Conservation (phyloP, 2,113 vertebrate species). For the Mastomys coucha region DNA sequence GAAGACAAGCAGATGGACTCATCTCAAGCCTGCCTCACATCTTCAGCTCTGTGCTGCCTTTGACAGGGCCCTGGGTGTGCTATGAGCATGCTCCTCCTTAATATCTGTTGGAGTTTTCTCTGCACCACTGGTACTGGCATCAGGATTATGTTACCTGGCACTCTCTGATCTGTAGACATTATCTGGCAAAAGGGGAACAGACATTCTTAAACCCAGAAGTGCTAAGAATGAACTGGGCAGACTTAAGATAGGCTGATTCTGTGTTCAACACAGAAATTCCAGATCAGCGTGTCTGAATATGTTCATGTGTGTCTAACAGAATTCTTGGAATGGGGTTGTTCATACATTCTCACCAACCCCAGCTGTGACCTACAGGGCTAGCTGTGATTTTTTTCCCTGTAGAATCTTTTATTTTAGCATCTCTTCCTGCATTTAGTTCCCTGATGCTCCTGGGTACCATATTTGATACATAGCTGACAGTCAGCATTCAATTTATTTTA, state of each 20-base stretch:
- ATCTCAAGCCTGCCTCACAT: accelerated
- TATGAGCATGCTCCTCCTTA: accelerated
- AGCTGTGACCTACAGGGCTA: neutral
- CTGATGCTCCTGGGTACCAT: neutral
- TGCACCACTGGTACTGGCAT: neutral
- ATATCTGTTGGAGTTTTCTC: neutral
- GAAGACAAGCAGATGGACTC: neutral
- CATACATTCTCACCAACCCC: neutral
- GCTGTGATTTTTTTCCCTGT: neutral
- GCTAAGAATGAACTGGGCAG: neutral
- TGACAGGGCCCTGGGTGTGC: neutral
- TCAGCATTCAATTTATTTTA: constrained; percentile 42
- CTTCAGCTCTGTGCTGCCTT: neutral
- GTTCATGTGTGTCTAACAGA: neutral
- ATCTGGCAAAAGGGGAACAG: neutral
- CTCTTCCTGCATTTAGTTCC: neutral
- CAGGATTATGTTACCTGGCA: no score
- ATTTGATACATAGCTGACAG: constrained; percentile 6
- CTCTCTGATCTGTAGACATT: neutral
- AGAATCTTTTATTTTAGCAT: neutral
- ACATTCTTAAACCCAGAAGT: neutral
- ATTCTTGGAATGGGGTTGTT: neutral
- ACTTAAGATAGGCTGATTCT: neutral
- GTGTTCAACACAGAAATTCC: neutral
- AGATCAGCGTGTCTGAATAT: neutral